phyloP scores from a whole-genome alignment of 2,113 vertebrate species.

The Oreocharis arfaki region DNA sequence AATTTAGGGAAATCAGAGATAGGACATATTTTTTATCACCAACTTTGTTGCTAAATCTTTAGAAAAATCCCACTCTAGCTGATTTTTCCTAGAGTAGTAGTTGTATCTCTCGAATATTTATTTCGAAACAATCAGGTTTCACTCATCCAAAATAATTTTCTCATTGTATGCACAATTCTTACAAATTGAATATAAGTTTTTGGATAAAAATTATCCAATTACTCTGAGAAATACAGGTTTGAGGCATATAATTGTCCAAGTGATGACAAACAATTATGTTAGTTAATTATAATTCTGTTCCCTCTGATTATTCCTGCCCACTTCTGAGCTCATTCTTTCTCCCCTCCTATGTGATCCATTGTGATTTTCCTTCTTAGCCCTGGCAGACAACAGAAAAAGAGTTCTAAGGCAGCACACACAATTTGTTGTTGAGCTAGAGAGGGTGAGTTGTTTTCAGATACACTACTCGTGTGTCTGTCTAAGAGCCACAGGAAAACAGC shows the following conservation, averaged over 20 bases:
- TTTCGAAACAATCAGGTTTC: conserved; percentile 13
- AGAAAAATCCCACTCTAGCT: background rate
- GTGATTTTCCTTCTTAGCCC: background rate
- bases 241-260: background rate
- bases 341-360: background rate
- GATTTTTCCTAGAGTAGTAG: background rate
- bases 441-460: background rate
- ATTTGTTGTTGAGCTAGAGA: background rate
- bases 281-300: background rate
- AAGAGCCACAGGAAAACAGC: background rate
- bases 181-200: background rate
- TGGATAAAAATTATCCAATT: conserved; percentile 1
- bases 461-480: background rate
- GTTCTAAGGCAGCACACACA: background rate
- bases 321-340: background rate
- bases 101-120: background rate
- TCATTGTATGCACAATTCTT: background rate
- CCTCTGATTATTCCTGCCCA: background rate
- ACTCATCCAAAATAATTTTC: background rate
- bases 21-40: background rate
- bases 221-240: background rate
- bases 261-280: background rate
- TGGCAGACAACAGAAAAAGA: background rate
- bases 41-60: background rate
- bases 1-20: background rate